Evolutionary conservation across 2,113 vertebrate genomes (phyloP).

Genomic region (Cardinalis cardinalis): DNA sequence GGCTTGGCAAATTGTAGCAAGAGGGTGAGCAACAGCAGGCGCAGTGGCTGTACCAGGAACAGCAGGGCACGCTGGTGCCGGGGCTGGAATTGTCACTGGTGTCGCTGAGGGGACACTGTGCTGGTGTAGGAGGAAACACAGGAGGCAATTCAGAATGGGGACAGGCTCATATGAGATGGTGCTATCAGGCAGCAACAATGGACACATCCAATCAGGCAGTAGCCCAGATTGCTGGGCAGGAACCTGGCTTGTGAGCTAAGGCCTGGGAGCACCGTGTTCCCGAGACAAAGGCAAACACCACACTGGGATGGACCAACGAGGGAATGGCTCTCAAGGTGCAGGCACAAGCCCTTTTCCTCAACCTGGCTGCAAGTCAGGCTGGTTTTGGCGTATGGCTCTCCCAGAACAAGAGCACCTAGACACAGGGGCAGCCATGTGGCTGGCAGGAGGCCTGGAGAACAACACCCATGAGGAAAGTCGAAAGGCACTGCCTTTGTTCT

Average conservation of each 20-base stretch:
- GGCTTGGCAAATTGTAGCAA: not conserved
- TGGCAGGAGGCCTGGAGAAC: not conserved
- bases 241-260: not conserved
- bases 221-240: not conserved
- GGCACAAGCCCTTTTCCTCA: not conserved
- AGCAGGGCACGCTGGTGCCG: not conserved
- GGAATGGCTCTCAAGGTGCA: accelerated
- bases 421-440: accelerated
- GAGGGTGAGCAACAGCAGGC: not conserved
- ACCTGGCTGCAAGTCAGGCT: not conserved
- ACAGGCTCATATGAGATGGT: not conserved
- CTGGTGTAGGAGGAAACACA: not conserved
- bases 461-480: not conserved
- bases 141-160: not conserved
- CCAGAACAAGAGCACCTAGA: accelerated
- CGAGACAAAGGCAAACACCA: not conserved
- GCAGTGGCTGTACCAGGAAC: not conserved
- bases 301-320: not conserved
- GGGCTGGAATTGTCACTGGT: not conserved
- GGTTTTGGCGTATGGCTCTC: not conserved
- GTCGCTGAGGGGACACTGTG: accelerated
- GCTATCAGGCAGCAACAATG: not conserved
- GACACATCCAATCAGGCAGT: not conserved
- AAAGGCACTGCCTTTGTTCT: not conserved
- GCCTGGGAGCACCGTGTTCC: accelerated